These are phyloP conservation scores for Myiopsitta monachus DNA, from an alignment of 2,113 vertebrate genomes.

Conservation along the genomic window DNA sequence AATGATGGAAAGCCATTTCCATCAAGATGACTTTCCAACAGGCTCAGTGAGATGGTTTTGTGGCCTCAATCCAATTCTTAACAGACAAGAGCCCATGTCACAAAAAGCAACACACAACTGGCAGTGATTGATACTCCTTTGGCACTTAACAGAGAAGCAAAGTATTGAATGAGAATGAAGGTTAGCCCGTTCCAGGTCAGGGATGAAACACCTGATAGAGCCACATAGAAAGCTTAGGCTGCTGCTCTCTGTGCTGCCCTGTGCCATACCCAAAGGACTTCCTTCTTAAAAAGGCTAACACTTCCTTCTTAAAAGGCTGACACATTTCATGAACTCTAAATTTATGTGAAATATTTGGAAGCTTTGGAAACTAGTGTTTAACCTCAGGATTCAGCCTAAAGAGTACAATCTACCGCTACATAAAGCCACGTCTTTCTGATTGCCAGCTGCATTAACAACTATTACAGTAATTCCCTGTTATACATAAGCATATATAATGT, in stretches of 20 bases:
- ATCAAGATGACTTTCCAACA: slow-evolving; percentile 42
- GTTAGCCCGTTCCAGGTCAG: slow-evolving; percentile 55
- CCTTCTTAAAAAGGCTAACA: slow-evolving; percentile 44
- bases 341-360: slow-evolving; percentile 7
- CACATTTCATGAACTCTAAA: slow-evolving; percentile 37
- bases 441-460: slow-evolving; percentile 18
- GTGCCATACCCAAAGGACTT: slow-evolving; percentile 16
- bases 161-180: slow-evolving; percentile 59
- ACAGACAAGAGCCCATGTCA: slow-evolving; percentile 33
- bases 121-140: slow-evolving; percentile 52
- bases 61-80: slow-evolving; percentile 54
- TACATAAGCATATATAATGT: background rate
- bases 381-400: slow-evolving; percentile 20
- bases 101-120: slow-evolving; percentile 41
- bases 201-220: slow-evolving; percentile 55
- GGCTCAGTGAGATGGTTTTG: slow-evolving; percentile 23
- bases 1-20: background rate
- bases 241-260: background rate
- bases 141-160: slow-evolving; percentile 35
- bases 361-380: background rate
- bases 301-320: slow-evolving; percentile 44
- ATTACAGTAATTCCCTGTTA: slow-evolving; percentile 22
- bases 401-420: background rate
- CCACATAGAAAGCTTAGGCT: slow-evolving; percentile 12
- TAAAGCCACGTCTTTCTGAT: background rate